phyloP scores from a whole-genome alignment of 2,113 vertebrate genomes.

The Gnathonemus echidnorhynchus region DNA sequence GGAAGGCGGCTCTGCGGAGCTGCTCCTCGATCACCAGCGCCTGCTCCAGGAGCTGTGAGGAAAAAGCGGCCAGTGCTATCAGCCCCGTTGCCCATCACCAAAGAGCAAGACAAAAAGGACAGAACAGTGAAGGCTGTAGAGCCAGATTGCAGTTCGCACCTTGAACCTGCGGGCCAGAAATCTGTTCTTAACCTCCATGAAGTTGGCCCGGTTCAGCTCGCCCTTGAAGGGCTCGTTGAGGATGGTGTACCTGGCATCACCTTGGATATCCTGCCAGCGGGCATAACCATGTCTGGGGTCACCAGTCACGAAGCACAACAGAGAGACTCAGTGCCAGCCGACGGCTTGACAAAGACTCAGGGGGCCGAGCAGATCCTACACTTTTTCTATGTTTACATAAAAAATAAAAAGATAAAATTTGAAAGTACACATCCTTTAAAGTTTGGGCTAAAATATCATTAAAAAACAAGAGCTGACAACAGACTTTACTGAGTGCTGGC shows the following conservation, averaged over 20 bases:
- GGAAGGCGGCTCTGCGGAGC: constrained; percentile 85
- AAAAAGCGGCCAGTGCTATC: neutral
- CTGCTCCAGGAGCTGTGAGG: constrained; percentile 80
- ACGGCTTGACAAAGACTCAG: neutral
- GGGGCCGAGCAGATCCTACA: neutral
- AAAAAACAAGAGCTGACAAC: neutral
- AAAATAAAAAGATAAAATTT: neutral
- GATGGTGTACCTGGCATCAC: constrained; percentile 90
- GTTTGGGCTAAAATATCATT: neutral
- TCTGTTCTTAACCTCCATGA: constrained; percentile 98
- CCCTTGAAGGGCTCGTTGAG: constrained; percentile 98
- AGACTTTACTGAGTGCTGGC: neutral
- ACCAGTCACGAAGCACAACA: constrained; percentile 56
- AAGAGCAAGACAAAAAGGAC: neutral
- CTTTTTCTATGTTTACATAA: neutral
- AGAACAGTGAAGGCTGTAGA: neutral
- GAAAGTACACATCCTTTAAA: neutral
- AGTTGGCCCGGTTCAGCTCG: constrained; percentile 96
- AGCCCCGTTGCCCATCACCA: neutral
- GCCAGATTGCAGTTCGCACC: constrained; percentile 50
- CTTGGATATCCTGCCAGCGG: constrained; percentile 99
- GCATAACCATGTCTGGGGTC: constrained; percentile 86
- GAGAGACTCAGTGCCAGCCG: neutral
- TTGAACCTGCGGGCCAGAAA: constrained; percentile 95
- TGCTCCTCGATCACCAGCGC: constrained; percentile 95